Evolutionary conservation across 2,797 vertebrate genomes (phyloP).

Genomic region (Rhinella marina): DNA sequence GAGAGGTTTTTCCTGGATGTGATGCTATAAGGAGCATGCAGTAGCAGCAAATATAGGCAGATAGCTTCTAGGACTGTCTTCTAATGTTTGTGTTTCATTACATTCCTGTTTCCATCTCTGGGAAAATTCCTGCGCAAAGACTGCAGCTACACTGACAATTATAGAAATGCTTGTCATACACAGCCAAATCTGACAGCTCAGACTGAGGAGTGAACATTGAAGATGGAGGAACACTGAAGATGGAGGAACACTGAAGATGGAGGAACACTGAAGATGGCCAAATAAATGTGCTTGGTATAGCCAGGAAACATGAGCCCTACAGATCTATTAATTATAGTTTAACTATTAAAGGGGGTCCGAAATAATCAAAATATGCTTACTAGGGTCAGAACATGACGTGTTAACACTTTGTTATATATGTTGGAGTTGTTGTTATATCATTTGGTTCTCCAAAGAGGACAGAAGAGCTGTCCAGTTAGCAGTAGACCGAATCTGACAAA

Average conservation of each 20-base stretch:
- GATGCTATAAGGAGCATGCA: not conserved
- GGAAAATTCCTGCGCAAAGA: not conserved
- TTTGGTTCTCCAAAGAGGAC: too few species aligned
- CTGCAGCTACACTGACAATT: not conserved
- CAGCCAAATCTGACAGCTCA: not conserved
- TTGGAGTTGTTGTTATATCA: too few species aligned
- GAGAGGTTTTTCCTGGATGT: not conserved
- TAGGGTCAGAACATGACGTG: too few species aligned
- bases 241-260: not conserved
- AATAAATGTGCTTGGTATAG: not conserved
- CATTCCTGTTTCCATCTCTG: not conserved
- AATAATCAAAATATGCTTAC: too few species aligned
- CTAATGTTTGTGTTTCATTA: constrained; percentile 1
- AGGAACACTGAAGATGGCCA: not conserved
- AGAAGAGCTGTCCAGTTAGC: too few species aligned
- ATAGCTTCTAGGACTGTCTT: not conserved
- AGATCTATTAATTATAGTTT: not conserved
- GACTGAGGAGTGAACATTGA: not conserved
- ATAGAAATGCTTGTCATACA: not conserved
- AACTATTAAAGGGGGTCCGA: too few species aligned
- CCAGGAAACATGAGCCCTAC: not conserved
- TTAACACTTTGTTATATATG: too few species aligned
- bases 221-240: not conserved
- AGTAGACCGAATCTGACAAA: too few species aligned
- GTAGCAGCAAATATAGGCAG: not conserved